phyloP scores from a whole-genome alignment of 2,113 vertebrate genomes.

The Martes martes region DNA sequence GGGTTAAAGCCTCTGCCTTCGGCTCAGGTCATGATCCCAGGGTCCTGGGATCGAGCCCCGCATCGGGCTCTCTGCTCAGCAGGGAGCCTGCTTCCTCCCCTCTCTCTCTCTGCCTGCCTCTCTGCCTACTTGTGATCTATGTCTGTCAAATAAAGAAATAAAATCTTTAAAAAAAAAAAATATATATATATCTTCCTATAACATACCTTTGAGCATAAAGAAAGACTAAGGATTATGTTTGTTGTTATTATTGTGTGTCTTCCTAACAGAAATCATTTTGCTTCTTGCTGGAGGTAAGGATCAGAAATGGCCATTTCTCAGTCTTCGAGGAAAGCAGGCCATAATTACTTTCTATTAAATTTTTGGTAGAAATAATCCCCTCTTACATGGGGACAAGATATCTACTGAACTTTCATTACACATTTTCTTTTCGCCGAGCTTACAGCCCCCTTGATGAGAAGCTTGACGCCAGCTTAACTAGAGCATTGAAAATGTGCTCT shows the following conservation, averaged over 20 bases:
- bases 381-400: background rate
- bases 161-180: no score
- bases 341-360: conserved; percentile 4
- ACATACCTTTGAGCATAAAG: conserved; percentile 1
- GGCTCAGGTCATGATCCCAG: no score
- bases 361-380: conserved; percentile 13
- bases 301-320: conserved; percentile 13
- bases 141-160: no score
- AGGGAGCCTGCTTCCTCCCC: no score
- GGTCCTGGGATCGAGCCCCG: no score
- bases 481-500: conserved; percentile 2
- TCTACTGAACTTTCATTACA: conserved; percentile 3
- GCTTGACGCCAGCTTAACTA: background rate
- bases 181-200: conserved; percentile 30
- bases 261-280: background rate
- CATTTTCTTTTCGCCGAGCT: conserved; percentile 41
- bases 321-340: background rate
- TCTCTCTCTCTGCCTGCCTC: no score
- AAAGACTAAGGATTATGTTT: conserved; percentile 24
- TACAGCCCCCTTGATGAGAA: background rate
- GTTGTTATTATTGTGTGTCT: background rate
- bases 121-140: no score
- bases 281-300: conserved; percentile 28
- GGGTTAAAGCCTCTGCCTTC: no score
- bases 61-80: no score